phyloP scores from a whole-genome alignment of 2,888 invertebrate species.

The Drosophila affinis region DNA sequence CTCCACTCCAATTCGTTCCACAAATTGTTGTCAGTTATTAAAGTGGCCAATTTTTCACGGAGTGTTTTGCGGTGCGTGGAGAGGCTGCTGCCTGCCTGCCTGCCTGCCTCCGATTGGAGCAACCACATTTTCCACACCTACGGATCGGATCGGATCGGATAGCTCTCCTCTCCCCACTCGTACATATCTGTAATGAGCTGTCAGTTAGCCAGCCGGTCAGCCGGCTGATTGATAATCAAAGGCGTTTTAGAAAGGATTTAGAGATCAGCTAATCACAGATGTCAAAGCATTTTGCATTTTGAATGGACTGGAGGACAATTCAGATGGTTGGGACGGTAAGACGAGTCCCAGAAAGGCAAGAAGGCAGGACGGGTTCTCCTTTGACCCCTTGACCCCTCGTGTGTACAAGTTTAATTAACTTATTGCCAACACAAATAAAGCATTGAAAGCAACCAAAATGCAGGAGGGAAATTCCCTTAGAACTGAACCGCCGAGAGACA shows the following conservation, averaged over 20 bases:
- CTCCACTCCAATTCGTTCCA: conserved; percentile 18
- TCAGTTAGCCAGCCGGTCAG: conserved; percentile 60
- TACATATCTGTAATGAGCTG: conserved; percentile 54
- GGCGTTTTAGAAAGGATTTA: conserved; percentile 75
- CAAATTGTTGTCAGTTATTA: conserved; percentile 77
- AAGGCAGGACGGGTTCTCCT: background rate
- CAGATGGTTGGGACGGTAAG: too few relatives aligned
- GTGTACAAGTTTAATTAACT: background rate
- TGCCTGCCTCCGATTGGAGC: conserved; percentile 24
- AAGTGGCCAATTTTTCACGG: conserved; percentile 64
- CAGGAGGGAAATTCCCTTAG: conserved; percentile 20
- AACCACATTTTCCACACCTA: conserved; percentile 71
- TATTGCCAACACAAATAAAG: conserved; percentile 8
- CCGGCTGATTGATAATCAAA: conserved; percentile 70
- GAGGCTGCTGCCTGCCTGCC: conserved; percentile 20
- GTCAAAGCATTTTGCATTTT: conserved; percentile 6
- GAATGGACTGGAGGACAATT: conserved; percentile 3
- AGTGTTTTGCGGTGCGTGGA: conserved; percentile 42
- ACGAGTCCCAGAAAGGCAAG: too few relatives aligned
- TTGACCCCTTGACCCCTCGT: background rate
- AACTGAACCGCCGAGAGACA: conserved; percentile 21
- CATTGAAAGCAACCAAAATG: background rate
- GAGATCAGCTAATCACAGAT: conserved; percentile 11
- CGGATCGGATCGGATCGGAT: conserved; percentile 27
- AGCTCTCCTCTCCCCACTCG: too few relatives aligned